phyloP scores from a whole-genome alignment of 1,140 invertebrate genomes.

The Penaeus chinensis region DNA sequence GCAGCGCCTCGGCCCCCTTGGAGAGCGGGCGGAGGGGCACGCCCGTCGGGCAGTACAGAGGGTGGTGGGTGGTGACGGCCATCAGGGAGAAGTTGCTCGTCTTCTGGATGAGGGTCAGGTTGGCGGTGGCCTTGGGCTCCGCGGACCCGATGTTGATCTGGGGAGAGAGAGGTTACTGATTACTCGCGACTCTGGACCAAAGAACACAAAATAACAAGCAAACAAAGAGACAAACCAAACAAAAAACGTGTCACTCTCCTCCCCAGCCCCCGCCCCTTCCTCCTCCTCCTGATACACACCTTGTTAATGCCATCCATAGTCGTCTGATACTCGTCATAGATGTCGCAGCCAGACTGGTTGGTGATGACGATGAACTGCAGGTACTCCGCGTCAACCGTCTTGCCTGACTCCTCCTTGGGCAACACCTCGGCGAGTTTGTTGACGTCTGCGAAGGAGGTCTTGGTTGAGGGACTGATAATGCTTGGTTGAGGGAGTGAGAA shows the following conservation, averaged over 20 bases:
- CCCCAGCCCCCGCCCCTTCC: no score
- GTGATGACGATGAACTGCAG: conserved; percentile 62
- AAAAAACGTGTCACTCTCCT: no score
- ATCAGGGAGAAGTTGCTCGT: conserved; percentile 56
- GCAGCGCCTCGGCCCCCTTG: conserved; percentile 56
- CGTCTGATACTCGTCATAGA: conserved; percentile 55
- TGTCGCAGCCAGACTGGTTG: conserved; percentile 46
- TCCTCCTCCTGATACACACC: neutral
- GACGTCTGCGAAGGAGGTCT: conserved; percentile 65
- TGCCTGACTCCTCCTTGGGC: conserved; percentile 65
- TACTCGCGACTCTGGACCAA: no score
- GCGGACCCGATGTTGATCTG: conserved; percentile 59
- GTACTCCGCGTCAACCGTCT: conserved; percentile 67
- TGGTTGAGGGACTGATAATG: no score
- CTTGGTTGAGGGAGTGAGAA: no score
- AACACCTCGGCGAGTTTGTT: conserved; percentile 63
- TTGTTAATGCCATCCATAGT: conserved; percentile 52
- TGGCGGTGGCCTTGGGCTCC: conserved; percentile 51
- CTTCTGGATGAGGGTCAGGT: conserved; percentile 50
- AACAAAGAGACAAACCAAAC: no score
- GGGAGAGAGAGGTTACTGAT: neutral
- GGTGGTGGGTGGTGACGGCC: conserved; percentile 58
- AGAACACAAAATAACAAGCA: no score
- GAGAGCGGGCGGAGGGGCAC: conserved; percentile 27
- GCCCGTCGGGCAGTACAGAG: conserved; percentile 54